Conservation (phyloP, 2,888 invertebrate genomes). For the Chrysolina americana region DNA sequence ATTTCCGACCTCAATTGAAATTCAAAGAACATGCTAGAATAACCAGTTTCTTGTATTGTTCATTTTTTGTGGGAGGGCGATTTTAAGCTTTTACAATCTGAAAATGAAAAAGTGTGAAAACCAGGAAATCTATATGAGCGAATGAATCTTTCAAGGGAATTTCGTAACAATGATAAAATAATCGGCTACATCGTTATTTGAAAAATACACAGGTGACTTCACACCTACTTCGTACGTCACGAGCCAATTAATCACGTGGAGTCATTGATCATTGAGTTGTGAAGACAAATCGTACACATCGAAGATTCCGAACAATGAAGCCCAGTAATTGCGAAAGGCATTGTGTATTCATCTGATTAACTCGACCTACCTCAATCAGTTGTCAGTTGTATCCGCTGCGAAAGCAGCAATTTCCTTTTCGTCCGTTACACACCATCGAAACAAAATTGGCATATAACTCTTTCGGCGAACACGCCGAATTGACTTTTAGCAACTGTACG, state of each 20-base stretch:
- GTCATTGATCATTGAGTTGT: slow-evolving; percentile 46
- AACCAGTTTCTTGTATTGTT: no score
- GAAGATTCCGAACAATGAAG: slow-evolving; percentile 47
- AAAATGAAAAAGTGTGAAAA: no score
- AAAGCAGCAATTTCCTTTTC: slow-evolving; percentile 54
- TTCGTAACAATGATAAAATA: no score
- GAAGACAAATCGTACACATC: slow-evolving; percentile 46
- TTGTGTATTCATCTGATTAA: slow-evolving; percentile 58
- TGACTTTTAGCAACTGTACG: neutral
- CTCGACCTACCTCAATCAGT: slow-evolving; percentile 60
- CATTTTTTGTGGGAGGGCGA: no score
- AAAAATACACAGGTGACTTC: slow-evolving; percentile 8
- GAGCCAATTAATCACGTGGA: slow-evolving; percentile 39
- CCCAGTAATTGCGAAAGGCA: slow-evolving; percentile 50
- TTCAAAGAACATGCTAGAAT: no score
- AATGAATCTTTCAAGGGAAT: no score
- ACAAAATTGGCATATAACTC: slow-evolving; percentile 34
- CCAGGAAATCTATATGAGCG: no score
- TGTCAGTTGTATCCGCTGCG: slow-evolving; percentile 60
- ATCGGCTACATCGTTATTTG: neutral
- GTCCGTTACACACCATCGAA: slow-evolving; percentile 52
- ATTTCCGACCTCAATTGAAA: no score
- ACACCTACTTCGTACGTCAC: slow-evolving; percentile 36
- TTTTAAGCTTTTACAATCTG: no score
- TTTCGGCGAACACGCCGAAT: slow-evolving; percentile 35